A percentile compares a stretch with the other conserved stretches of the same genome.
Evolutionary conservation across 2,113 vertebrate species (phyloP).

Genomic region (Plecturocebus donacophilus): DNA sequence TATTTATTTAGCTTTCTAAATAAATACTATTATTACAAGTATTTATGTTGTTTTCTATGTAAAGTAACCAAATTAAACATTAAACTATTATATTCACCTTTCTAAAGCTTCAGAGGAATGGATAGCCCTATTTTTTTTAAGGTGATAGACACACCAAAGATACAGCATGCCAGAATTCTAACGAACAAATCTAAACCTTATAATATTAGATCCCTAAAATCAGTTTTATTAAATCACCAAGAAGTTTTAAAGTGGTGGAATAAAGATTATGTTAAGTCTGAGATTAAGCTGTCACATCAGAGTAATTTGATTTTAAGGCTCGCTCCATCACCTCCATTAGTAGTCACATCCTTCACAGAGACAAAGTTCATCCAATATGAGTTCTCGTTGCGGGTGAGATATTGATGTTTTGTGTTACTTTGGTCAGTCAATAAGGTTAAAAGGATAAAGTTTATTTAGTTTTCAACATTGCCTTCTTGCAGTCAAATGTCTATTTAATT

Average conservation of each 20-base stretch:
- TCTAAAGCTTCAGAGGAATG: not conserved
- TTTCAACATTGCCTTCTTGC: slow-evolving; percentile 80
- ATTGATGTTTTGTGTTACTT: slow-evolving; percentile 71
- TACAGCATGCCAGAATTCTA: not conserved
- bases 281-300: slow-evolving; percentile 62
- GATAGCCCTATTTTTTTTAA: not conserved
- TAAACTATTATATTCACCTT: not conserved
- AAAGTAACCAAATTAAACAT: not conserved
- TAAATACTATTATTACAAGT: not conserved
- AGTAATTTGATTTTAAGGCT: slow-evolving; percentile 73
- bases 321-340: slow-evolving; percentile 63
- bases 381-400: slow-evolving; percentile 57
- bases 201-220: slow-evolving; percentile 33
- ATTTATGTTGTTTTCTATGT: not conserved
- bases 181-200: not conserved
- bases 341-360: slow-evolving; percentile 63
- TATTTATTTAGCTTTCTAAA: not conserved
- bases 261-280: slow-evolving; percentile 59
- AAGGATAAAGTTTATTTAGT: slow-evolving; percentile 78
- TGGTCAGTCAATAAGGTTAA: slow-evolving; percentile 79
- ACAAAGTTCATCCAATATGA: slow-evolving; percentile 73
- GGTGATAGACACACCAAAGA: not conserved
- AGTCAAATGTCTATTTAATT: slow-evolving; percentile 83
- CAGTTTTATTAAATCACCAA: slow-evolving; percentile 57
- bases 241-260: slow-evolving; percentile 52